A percentile compares a stretch with the other conserved stretches of the same genome.
phyloP scores from a whole-genome alignment of 2,113 vertebrate genomes.

The Corythornis vintsioides region DNA sequence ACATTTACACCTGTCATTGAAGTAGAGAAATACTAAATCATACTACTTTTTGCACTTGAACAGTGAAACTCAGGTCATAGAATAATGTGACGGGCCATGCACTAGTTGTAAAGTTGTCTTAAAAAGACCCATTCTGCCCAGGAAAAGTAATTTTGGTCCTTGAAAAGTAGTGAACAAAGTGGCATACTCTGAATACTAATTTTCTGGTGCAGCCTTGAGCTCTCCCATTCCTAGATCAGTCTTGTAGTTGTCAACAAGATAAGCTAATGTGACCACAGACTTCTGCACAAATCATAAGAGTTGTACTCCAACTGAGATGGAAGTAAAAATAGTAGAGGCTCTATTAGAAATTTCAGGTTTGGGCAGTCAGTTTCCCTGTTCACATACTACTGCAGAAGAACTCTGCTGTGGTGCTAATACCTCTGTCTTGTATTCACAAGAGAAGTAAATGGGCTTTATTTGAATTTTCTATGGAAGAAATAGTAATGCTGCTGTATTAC shows the following conservation, averaged over 20 bases:
- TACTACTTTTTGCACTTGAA: neutral
- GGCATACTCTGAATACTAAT: neutral
- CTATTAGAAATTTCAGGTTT: neutral
- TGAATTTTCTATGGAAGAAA: slow-evolving; percentile 36
- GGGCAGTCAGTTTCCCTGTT: neutral
- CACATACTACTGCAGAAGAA: neutral
- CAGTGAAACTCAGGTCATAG: neutral
- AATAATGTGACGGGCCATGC: neutral
- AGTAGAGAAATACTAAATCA: neutral
- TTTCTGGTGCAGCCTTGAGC: neutral
- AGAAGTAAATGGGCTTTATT: slow-evolving; percentile 49
- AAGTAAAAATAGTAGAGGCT: neutral
- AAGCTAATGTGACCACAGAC: neutral
- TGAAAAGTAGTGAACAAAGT: neutral
- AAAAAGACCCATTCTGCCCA: neutral
- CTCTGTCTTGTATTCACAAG: neutral
- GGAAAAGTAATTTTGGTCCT: neutral
- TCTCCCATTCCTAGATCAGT: neutral
- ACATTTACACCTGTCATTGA: neutral
- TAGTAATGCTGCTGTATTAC: neutral
- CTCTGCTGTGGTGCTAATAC: neutral
- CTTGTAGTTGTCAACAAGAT: neutral
- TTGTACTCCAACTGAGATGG: neutral
- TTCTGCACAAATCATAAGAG: neutral
- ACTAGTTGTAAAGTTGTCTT: neutral